Evolutionary conservation across 2,797 vertebrate species (phyloP), one percentile per base, ranked within the genome.

Genomic region (Catamblyrhynchus diadema): DNA sequence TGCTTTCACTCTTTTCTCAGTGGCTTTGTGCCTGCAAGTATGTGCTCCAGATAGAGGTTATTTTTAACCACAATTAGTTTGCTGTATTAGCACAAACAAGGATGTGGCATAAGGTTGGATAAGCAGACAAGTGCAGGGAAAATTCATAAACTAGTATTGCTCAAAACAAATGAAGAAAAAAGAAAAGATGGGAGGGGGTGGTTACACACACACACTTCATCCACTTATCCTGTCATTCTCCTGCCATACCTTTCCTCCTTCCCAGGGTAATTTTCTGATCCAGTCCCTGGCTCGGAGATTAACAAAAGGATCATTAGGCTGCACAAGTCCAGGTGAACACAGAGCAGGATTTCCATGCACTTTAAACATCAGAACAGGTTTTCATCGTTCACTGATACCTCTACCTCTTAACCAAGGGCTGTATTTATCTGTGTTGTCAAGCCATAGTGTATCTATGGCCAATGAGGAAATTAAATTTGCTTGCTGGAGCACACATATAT

Each of bases 51-150:
- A 62, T 37, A 83, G 47, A 64, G 19, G 44, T 81, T 79, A 79
- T 93, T 93, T 90, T 90, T 79, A 93, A 86, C 37, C 35, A 37
- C 45, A 81, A 74, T 71, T 78, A 81, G 32, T 74, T 83, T 79
- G 33, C 30, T 27, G 8, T 67, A 48, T 83, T 83, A 93, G 45
- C 73, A 61, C 69, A 90, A 92, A 74, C 71, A 92, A 64, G 45
- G 60, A 82, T 20, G 69, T 41, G 32, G 21, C 23, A 27, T 56
- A 44, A 81, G 48, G 54, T 16, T 88, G 73, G 88, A 73, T 41
- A 86, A 78, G 32, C 53, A 93, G 39, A 35, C 37, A 79, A 83
- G 23, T 32, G 15, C 5, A 8, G 33, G 24, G n/a, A 25, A 80
- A 88, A 92, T 35, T 70, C 47, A 66, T 47, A 62, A 77, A 39